Conservation (phyloP, 2,113 vertebrate genomes). For the Sinocyclocheilus maitianheensis region DNA sequence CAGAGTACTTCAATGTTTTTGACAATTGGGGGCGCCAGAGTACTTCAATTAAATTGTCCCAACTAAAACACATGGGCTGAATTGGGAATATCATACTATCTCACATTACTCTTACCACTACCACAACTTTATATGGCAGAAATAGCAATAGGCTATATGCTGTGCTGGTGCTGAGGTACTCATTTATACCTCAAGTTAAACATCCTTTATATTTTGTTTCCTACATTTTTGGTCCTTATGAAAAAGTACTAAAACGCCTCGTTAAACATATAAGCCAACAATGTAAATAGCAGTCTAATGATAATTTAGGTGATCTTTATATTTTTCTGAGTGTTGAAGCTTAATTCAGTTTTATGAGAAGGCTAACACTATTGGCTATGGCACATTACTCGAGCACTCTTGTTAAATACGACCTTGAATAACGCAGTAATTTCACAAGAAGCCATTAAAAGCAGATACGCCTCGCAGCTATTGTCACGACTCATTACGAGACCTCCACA, state of each 20-base stretch:
- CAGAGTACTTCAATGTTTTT: too few relatives aligned
- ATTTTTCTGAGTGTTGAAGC: neutral
- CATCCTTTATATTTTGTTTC: neutral
- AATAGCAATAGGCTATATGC: too few relatives aligned
- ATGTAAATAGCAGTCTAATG: neutral
- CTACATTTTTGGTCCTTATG: neutral
- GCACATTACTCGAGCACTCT: neutral
- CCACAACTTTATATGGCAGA: too few relatives aligned
- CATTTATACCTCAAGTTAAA: neutral
- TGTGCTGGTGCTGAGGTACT: too few relatives aligned
- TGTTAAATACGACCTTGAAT: conserved; percentile 36
- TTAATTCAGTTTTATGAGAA: neutral
- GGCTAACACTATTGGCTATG: neutral
- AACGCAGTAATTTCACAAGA: conserved; percentile 33
- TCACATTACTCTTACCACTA: too few relatives aligned
- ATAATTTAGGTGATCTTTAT: neutral
- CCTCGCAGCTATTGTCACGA: conserved; percentile 85
- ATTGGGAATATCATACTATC: too few relatives aligned
- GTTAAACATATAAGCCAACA: conserved; percentile 13
- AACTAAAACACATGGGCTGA: too few relatives aligned
- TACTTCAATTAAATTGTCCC: too few relatives aligned
- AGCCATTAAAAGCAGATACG: conserved; percentile 85
- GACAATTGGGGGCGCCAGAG: too few relatives aligned
- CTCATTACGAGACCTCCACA: conserved; percentile 87
- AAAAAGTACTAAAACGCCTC: neutral